Base-by-base conservation (phyloP, 2,888 invertebrate species). In the Ectemnius lituratus region DNA sequence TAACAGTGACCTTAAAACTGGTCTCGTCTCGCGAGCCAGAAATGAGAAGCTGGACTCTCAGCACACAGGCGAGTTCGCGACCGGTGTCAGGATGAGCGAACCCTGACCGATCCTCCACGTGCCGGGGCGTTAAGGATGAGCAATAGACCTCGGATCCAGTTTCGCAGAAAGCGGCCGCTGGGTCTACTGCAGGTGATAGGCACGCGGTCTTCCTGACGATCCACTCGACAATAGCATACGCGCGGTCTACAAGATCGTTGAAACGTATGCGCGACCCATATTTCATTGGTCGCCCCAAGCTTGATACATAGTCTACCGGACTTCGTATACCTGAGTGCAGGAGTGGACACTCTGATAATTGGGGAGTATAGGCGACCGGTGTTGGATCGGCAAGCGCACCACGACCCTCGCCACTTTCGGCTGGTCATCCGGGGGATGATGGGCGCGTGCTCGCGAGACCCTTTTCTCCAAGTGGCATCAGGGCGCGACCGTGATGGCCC, bases 401-500 rank as follows among this genome's bases (percentile, higher is more conserved):
- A 70, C 46, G 46, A n/a, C 58, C 66, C 66, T 62, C 23, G 16
- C n/a, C 28, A 67, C 49, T 46, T 62, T 64, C 27, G 59, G 45
- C 37, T 16, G 64, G 60, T 57, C 74, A 60, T 63, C 46, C 66
- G 37, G 64, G 52, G 59, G 67, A 37, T 37, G 67, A 72, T 62
- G 67, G 78, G 70, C 82, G 81, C 83, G 82, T 83, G 82, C 83
- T 81, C 52, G 52, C 52, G 52, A 52, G 49, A 16, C 62, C 70
- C 78, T 84, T 80, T 84, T 72, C 73, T 67, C 77, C 81, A 83
- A 78, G 73, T 77, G 52, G n/a, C 52, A 52, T 81, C 83, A 71
- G 87, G 88, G 87, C 88, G 85, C 86, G 88, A 89, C 85, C 84
- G 80, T 76, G 74, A 69, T 78, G 84, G 74, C 81, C 84, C 70